A percentile compares a stretch with the other conserved stretches of the same genome.
Conservation (phyloP, 2,797 vertebrate species). For the Scomberomorus guttatus region DNA sequence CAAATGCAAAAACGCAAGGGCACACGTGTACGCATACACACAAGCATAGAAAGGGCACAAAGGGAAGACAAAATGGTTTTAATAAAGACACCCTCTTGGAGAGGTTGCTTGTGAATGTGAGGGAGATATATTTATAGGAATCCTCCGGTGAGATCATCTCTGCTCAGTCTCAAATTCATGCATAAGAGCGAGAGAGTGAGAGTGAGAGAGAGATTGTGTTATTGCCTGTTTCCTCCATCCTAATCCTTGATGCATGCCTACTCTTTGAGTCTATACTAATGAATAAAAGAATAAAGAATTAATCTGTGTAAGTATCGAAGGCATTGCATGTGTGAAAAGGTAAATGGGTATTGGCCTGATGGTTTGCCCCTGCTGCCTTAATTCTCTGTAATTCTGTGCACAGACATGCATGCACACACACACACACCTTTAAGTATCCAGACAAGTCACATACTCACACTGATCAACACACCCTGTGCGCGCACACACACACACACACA, state of each 20-base stretch:
- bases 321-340: slow-evolving; percentile 57
- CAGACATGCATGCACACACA: slow-evolving; percentile 24
- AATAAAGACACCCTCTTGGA: slow-evolving; percentile 84
- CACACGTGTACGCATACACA: slow-evolving; percentile 18
- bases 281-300: slow-evolving; percentile 78
- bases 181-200: slow-evolving; percentile 38
- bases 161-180: slow-evolving; percentile 67
- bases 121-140: slow-evolving; percentile 84
- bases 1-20: not conserved
- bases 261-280: slow-evolving; percentile 66
- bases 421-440: slow-evolving; percentile 41
- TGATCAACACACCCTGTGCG: slow-evolving; percentile 25
- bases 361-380: slow-evolving; percentile 34
- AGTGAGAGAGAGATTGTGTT: slow-evolving; percentile 49
- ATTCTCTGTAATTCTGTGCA: slow-evolving; percentile 16
- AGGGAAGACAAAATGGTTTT: slow-evolving; percentile 84
- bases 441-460: slow-evolving; percentile 35
- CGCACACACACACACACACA: slow-evolving; percentile 1
- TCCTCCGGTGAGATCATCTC: slow-evolving; percentile 76
- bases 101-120: slow-evolving; percentile 81
- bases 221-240: slow-evolving; percentile 70
- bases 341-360: slow-evolving; percentile 52
- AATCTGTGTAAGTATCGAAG: slow-evolving; percentile 71
- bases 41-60: slow-evolving; percentile 65
- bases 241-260: slow-evolving; percentile 70